phyloP scores from a whole-genome alignment of 2,113 vertebrate genomes.

The Castor canadensis region DNA sequence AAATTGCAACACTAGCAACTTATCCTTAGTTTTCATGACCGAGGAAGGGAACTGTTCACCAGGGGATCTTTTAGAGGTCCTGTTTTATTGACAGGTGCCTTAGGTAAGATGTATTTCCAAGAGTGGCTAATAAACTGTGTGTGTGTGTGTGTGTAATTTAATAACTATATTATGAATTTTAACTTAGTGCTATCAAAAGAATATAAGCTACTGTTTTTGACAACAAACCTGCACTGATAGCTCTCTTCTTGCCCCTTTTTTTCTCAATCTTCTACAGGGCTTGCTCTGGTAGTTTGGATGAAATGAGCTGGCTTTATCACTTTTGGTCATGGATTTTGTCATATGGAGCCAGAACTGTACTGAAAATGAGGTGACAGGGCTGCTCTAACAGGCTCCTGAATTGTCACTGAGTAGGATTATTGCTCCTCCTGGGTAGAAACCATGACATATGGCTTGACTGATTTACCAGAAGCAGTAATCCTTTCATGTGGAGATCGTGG shows the following conservation, averaged over 20 bases:
- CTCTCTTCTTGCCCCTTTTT: not conserved
- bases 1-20: not conserved
- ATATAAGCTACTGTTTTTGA: not conserved
- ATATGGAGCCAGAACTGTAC: slow-evolving; percentile 18
- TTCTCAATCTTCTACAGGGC: not conserved
- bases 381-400: slow-evolving; percentile 49
- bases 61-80: not conserved
- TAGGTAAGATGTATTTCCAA: not conserved
- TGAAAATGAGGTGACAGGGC: slow-evolving; percentile 22
- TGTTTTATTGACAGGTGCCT: not conserved
- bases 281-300: not conserved
- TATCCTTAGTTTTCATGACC: not conserved
- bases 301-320: slow-evolving; percentile 10
- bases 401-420: slow-evolving; percentile 11
- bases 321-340: slow-evolving; percentile 72
- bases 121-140: not conserved
- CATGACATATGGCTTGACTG: slow-evolving; percentile 40
- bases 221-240: not conserved
- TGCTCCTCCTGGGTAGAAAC: slow-evolving; percentile 29
- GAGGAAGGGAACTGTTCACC: not conserved
- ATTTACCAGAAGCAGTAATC: slow-evolving; percentile 66
- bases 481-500: slow-evolving; percentile 62
- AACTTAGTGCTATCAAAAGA: not conserved
- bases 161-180: slow-evolving; percentile 8
- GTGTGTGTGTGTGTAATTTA: not conserved